Evolutionary conservation across 2,888 invertebrate species (phyloP).

Genomic region (Chorisops tibialis): DNA sequence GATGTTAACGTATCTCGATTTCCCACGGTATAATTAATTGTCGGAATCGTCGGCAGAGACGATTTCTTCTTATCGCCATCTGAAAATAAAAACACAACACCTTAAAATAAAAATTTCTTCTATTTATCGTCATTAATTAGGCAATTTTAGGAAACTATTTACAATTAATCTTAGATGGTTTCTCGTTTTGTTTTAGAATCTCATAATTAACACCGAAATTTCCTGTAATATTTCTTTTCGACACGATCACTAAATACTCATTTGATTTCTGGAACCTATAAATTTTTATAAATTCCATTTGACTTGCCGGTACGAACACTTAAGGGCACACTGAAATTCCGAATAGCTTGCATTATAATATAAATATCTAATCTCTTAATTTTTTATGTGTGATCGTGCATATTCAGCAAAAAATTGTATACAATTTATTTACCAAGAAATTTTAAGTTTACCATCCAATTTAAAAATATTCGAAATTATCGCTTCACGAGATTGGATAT

Average conservation of each 20-base stretch:
- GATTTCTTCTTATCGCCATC: constrained; percentile 46
- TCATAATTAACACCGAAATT: not conserved
- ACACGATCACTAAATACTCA: constrained; percentile 19
- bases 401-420: no score
- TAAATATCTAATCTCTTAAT: no score
- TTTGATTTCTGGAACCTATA: constrained; percentile 8
- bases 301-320: no score
- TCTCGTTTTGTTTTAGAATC: constrained; percentile 12
- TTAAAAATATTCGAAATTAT: no score
- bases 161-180: not conserved
- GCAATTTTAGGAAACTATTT: not conserved
- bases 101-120: constrained; percentile 33
- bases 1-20: constrained; percentile 90
- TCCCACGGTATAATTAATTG: constrained; percentile 75
- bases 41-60: constrained; percentile 55
- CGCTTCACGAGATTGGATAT: no score
- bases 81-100: constrained; percentile 29
- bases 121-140: no score
- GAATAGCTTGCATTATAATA: no score
- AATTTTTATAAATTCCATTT: constrained; percentile 29
- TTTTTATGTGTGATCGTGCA: no score
- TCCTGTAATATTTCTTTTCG: constrained; percentile 20
- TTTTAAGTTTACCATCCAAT: no score
- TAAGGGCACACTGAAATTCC: no score
- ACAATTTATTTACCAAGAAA: no score